Evolutionary conservation across 2,888 invertebrate species (phyloP).

Genomic region (Drosophila antonietae): DNA sequence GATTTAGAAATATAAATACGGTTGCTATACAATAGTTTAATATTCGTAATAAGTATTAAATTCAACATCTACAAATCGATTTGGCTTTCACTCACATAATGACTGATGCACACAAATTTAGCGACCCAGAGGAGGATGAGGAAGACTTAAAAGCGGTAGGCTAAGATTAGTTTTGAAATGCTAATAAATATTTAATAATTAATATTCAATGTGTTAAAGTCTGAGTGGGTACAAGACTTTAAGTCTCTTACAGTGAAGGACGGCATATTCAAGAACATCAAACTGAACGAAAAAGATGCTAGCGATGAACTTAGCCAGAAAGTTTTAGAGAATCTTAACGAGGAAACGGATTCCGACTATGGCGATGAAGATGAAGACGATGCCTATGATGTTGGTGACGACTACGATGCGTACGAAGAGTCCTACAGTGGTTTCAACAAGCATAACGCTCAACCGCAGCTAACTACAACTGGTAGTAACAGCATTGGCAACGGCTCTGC

Average conservation of each 20-base stretch:
- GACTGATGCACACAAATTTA: conserved; percentile 80
- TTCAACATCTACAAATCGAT: background rate
- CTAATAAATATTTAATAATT: conserved; percentile 8
- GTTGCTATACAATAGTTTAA: background rate
- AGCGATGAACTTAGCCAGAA: conserved; percentile 52
- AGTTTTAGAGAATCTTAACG: conserved; percentile 29
- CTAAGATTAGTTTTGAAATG: background rate
- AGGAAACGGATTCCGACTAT: conserved; percentile 41
- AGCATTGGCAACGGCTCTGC: conserved; percentile 9
- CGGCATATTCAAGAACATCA: conserved; percentile 70
- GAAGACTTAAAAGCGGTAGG: conserved; percentile 51
- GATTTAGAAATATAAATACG: conserved; percentile 8
- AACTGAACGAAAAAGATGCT: conserved; percentile 42
- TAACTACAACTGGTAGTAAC: conserved; percentile 42
- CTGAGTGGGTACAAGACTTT: conserved; percentile 66
- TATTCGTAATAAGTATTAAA: conserved; percentile 3
- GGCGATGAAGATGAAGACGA: conserved; percentile 67
- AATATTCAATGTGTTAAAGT: conserved; percentile 43
- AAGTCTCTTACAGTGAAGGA: conserved; percentile 78
- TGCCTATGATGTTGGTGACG: conserved; percentile 62
- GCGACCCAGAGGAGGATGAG: conserved; percentile 83
- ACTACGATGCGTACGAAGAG: conserved; percentile 81
- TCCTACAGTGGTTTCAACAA: conserved; percentile 82
- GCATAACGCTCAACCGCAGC: conserved; percentile 69
- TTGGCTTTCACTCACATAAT: conserved; percentile 34